Evolutionary conservation across 2,113 vertebrate genomes (phyloP).

Genomic region (Acanthochromis polyacanthus): DNA sequence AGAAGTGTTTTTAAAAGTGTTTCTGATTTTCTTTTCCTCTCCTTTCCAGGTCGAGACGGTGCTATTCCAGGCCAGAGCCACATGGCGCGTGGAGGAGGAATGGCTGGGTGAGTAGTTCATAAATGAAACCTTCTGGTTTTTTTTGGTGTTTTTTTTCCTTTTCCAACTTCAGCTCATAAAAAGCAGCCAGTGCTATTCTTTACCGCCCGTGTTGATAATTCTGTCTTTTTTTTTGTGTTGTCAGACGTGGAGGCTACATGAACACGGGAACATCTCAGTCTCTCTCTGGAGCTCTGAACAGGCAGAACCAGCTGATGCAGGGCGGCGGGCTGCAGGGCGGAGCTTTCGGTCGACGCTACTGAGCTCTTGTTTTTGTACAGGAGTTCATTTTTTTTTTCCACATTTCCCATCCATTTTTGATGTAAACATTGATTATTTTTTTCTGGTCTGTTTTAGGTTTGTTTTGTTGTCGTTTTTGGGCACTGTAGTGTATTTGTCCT

Average conservation of each 20-base stretch:
- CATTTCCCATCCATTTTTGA: conserved; percentile 27
- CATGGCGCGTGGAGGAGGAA: conserved; percentile 85
- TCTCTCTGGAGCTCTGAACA: conserved; percentile 82
- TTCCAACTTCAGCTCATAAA: too few species aligned
- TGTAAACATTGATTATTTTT: not conserved
- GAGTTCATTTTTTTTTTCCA: conserved; percentile 14
- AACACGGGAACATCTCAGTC: conserved; percentile 87
- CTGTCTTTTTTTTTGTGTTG: not conserved
- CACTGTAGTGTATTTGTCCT: conserved; percentile 2
- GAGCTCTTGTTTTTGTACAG: conserved; percentile 60
- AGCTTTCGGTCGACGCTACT: conserved; percentile 86
- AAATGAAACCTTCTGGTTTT: too few species aligned
- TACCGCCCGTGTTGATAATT: not conserved
- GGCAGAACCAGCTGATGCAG: conserved; percentile 85
- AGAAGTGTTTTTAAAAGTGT: too few species aligned
- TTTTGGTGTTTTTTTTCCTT: too few species aligned
- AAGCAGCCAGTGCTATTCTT: not conserved
- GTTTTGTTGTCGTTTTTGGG: not conserved
- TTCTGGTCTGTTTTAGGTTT: conserved; percentile 36
- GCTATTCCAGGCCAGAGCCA: conserved; percentile 87
- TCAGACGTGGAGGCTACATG: conserved; percentile 88
- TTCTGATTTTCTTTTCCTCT: not conserved
- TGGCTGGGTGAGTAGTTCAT: conserved; percentile 84
- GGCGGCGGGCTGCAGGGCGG: conserved; percentile 84
- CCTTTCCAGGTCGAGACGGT: conserved; percentile 86